Conservation (phyloP, 2,888 invertebrate species). For the Chymomyza procnemis region DNA sequence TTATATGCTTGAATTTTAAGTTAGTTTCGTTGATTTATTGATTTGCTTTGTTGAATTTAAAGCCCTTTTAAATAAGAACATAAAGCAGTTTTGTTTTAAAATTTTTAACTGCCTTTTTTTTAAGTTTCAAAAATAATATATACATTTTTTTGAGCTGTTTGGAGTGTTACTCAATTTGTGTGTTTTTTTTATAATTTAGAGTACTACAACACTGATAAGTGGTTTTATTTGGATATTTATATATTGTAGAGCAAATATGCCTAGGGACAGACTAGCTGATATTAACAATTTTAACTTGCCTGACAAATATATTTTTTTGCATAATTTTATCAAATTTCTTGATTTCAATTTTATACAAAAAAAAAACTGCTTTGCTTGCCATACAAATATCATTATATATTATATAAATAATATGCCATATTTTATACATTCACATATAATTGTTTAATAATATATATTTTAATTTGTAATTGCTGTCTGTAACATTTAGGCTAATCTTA, state of each 20-base stretch:
- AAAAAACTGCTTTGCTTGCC: conserved; percentile 3
- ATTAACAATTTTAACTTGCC: not conserved
- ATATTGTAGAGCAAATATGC: not conserved
- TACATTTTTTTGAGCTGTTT: conserved; percentile 17
- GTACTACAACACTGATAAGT: conserved; percentile 15
- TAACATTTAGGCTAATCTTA: conserved; percentile 26
- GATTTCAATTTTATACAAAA: conserved; percentile 14
- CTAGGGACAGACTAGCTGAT: not conserved
- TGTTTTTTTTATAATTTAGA: conserved; percentile 1
- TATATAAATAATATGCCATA: conserved; percentile 38
- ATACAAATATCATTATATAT: conserved; percentile 42
- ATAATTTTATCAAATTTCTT: conserved; percentile 31
- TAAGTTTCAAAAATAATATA: conserved; percentile 24
- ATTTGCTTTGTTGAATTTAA: conserved; percentile 42
- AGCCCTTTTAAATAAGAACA: conserved; percentile 52
- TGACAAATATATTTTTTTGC: conserved; percentile 14
- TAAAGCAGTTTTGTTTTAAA: conserved; percentile 29
- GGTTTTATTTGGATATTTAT: not conserved
- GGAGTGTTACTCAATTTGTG: conserved; percentile 6
- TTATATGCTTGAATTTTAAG: conserved; percentile 32
- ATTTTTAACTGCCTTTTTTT: conserved; percentile 17
- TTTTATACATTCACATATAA: not conserved
- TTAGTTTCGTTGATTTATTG: conserved; percentile 61
- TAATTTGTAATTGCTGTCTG: conserved; percentile 4
- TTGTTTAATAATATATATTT: not conserved